These are phyloP conservation scores for Schizopygopsis pylzovi DNA, from an alignment of 2,797 vertebrate genomes.

Conservation along the genomic window DNA sequence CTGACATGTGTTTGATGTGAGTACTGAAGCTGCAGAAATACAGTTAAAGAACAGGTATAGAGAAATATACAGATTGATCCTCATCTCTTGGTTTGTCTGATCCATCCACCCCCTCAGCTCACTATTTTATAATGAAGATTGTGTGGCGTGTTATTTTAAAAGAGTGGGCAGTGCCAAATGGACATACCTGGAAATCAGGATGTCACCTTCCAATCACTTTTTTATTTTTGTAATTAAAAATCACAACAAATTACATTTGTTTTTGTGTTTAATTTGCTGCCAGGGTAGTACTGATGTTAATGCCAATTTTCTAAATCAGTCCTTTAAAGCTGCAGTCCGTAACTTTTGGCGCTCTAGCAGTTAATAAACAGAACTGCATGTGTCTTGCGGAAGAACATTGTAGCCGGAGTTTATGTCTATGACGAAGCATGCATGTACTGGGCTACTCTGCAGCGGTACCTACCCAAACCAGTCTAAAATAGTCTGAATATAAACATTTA, in stretches of 20 bases:
- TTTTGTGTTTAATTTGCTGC: not conserved
- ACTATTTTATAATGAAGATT: conserved; percentile 3
- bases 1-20: conserved; percentile 39
- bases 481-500: too few species aligned
- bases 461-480: too few species aligned
- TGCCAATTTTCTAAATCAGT: not conserved
- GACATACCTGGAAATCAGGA: conserved; percentile 17
- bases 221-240: not conserved
- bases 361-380: too few species aligned
- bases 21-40: conserved; percentile 12
- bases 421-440: too few species aligned
- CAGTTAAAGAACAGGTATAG: conserved; percentile 41
- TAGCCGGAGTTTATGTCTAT: too few species aligned
- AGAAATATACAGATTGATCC: not conserved
- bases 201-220: not conserved
- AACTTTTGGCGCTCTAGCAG: too few species aligned
- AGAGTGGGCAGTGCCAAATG: conserved; percentile 15
- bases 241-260: not conserved
- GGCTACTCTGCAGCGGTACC: too few species aligned
- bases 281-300: not conserved
- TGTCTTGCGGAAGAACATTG: too few species aligned
- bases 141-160: conserved; percentile 33
- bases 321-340: not conserved
- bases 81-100: conserved; percentile 54
- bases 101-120: not conserved